Evolutionary conservation across 2,113 vertebrate species (phyloP).

Genomic region (Motacilla alba): DNA sequence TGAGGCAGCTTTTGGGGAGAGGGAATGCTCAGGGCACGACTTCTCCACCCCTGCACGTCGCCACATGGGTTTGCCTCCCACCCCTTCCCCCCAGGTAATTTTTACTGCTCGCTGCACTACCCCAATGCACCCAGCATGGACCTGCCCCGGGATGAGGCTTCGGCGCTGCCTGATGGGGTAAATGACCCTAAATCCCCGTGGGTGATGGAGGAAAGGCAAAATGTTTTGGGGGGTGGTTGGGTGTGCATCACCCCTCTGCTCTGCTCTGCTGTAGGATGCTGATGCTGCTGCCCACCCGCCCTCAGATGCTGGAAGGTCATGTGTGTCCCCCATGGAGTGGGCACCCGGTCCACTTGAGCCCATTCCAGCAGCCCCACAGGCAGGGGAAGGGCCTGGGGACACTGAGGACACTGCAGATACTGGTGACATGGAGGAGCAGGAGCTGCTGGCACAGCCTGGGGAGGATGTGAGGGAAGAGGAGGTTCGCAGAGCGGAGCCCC

Average conservation of each 20-base stretch:
- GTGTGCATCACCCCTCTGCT: background rate
- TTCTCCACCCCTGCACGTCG: background rate
- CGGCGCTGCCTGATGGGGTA: background rate
- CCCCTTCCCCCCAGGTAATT: constrained; percentile 27
- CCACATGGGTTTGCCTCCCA: background rate
- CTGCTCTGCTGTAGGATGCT: background rate
- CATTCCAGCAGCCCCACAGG: background rate
- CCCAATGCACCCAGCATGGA: background rate
- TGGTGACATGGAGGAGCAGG: background rate
- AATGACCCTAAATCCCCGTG: background rate
- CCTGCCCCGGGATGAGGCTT: background rate
- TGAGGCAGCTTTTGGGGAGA: constrained; percentile 26
- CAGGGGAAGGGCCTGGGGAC: background rate
- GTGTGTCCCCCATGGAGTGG: background rate
- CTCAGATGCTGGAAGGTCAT: background rate
- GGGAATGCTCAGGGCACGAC: background rate
- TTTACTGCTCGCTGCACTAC: constrained; percentile 74
- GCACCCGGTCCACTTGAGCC: background rate
- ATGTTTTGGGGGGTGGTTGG: background rate
- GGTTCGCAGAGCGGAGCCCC: background rate
- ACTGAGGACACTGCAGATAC: background rate
- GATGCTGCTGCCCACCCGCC: rapidly evolving
- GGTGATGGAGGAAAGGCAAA: background rate
- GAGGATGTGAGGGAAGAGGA: background rate
- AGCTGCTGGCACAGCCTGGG: background rate